phyloP scores from a whole-genome alignment of 1,140 invertebrate genomes.

The Metopolophium dirhodum region DNA sequence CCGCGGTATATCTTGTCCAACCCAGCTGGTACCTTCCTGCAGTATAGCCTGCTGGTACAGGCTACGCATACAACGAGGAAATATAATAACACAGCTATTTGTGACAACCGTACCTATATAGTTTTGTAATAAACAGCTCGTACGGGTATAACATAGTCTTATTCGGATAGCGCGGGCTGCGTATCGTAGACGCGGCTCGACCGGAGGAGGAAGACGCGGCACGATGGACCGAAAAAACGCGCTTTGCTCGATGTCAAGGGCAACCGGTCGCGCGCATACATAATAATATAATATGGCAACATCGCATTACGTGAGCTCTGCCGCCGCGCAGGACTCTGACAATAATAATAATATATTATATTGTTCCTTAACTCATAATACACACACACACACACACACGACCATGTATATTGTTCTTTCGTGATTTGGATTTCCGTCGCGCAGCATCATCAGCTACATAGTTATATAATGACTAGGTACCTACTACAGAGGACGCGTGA shows the following conservation, averaged over 20 bases:
- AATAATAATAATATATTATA: slow-evolving; percentile 49
- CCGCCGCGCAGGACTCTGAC: background rate
- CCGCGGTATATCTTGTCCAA: background rate
- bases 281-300: slow-evolving; percentile 42
- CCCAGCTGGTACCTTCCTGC: background rate
- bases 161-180: background rate
- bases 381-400: background rate
- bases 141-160: background rate
- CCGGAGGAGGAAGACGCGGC: background rate
- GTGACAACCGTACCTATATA: background rate
- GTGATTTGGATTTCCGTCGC: background rate
- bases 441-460: background rate
- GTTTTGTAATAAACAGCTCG: background rate
- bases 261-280: slow-evolving; percentile 31
- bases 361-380: slow-evolving; percentile 27
- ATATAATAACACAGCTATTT: background rate
- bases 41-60: background rate
- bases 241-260: slow-evolving; percentile 47
- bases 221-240: slow-evolving; percentile 47
- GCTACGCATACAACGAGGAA: background rate
- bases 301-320: slow-evolving; percentile 39
- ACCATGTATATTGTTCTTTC: background rate
- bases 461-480: background rate
- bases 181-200: background rate
- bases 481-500: background rate